Percentiles rank a stretch among this genome's conserved stretches.
Conservation (phyloP, 2,797 vertebrate species). For the Enteromius unitaeniatus region DNA sequence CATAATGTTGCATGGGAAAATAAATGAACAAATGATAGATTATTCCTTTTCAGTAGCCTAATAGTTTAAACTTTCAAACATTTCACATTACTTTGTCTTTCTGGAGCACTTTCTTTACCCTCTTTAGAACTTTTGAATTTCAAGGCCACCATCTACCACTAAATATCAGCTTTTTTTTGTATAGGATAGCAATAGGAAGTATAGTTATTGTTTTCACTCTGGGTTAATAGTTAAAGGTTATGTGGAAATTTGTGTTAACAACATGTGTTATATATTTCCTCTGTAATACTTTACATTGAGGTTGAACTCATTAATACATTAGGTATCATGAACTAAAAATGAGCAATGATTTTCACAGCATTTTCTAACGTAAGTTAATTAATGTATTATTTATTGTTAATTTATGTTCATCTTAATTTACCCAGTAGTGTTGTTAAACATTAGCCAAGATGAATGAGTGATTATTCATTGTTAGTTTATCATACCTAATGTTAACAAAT, state of each 20-base stretch:
- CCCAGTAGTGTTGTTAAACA: neutral
- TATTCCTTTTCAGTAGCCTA: neutral
- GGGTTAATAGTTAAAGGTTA: neutral
- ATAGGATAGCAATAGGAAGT: neutral
- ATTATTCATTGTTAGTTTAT: neutral
- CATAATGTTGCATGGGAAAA: neutral
- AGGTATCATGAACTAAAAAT: slow-evolving; percentile 3
- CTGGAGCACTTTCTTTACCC: slow-evolving; percentile 26
- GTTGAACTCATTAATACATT: slow-evolving; percentile 16
- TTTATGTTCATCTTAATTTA: neutral
- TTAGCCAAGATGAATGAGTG: neutral
- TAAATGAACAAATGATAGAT: neutral
- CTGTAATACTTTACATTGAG: neutral
- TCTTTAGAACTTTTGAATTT: neutral
- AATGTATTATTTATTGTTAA: neutral
- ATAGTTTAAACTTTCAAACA: slow-evolving; percentile 19
- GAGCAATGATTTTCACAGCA: neutral
- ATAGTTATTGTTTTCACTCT: neutral
- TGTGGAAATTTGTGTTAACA: neutral
- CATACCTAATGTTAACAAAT: slow-evolving; percentile 11
- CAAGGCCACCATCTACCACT: slow-evolving; percentile 1
- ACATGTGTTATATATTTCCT: neutral
- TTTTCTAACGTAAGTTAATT: neutral
- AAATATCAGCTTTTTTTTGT: neutral
- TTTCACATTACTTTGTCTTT: slow-evolving; percentile 35